Conservation (phyloP, 2,113 vertebrate genomes). For the Uria aalge region DNA sequence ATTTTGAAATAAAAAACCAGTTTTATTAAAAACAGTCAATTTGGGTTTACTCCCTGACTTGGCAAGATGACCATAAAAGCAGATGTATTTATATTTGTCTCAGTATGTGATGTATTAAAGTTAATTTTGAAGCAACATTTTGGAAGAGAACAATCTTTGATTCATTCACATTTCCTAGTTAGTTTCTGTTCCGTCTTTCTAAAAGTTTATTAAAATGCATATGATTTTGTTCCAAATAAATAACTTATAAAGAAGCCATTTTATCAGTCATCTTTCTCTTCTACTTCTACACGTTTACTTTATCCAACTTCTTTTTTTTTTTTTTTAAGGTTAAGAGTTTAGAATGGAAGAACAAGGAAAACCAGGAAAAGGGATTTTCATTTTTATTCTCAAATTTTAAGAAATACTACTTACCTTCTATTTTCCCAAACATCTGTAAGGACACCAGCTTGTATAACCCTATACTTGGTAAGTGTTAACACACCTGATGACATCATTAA, state of each 20-base stretch:
- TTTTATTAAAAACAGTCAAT: neutral
- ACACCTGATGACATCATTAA: neutral
- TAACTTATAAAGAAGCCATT: neutral
- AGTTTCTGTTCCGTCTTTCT: neutral
- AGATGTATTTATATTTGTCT: neutral
- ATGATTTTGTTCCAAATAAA: neutral
- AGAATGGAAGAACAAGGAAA: constrained; percentile 98
- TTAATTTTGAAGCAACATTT: neutral
- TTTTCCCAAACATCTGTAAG: constrained; percentile 97
- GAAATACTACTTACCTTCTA: constrained; percentile 97
- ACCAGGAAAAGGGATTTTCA: constrained; percentile 97
- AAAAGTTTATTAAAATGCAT: neutral
- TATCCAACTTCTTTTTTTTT: neutral
- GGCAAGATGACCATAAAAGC: neutral
- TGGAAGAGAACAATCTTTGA: neutral
- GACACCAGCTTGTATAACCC: constrained; percentile 96
- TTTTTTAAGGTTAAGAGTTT: constrained; percentile 91
- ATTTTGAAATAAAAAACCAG: neutral
- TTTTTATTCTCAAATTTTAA: constrained; percentile 98
- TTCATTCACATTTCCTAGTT: neutral
- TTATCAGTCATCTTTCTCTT: neutral
- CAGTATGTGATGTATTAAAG: neutral
- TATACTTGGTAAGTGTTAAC: constrained; percentile 85
- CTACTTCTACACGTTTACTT: neutral
- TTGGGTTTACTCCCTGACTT: neutral